A percentile compares a stretch with the other conserved stretches of the same genome.
Evolutionary conservation across 2,888 invertebrate species (phyloP).

Genomic region (Drosophila bunnanda): DNA sequence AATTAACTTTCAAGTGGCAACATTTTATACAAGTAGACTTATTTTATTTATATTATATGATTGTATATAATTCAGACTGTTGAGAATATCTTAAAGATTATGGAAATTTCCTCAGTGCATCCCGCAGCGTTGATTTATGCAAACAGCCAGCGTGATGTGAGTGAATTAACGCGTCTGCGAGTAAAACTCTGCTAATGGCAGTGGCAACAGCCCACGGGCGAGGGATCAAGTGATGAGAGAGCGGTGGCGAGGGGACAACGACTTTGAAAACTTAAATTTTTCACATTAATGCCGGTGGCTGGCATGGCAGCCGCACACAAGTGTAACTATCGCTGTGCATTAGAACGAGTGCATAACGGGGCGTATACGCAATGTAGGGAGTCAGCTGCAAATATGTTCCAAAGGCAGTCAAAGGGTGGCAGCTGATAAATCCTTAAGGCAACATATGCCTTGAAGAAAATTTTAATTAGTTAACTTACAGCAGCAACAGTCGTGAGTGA

Average conservation of each 20-base stretch:
- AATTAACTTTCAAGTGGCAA: no score
- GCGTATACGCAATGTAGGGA: constrained; percentile 26
- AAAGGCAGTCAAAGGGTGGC: constrained; percentile 2
- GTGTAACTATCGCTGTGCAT: constrained; percentile 18
- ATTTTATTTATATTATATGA: background rate
- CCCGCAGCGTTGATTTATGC: constrained; percentile 64
- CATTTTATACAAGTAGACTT: background rate
- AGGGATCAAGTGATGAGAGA: background rate
- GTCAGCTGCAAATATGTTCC: background rate
- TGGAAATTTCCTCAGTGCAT: background rate
- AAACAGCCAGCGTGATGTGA: constrained; percentile 65
- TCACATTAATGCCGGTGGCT: constrained; percentile 38
- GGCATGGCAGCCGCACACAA: constrained; percentile 17
- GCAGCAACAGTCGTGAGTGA: background rate
- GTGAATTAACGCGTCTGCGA: constrained; percentile 72
- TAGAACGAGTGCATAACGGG: constrained; percentile 26
- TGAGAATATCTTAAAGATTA: background rate
- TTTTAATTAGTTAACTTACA: background rate
- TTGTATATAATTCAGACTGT: background rate
- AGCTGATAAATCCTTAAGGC: constrained; percentile 1
- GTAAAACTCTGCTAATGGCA: constrained; percentile 67
- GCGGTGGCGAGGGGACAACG: constrained; percentile 6
- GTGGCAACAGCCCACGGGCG: constrained; percentile 47
- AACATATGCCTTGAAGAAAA: background rate
- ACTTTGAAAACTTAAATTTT: constrained; percentile 49